phyloP scores from a whole-genome alignment of 2,888 invertebrate genomes.

The Plagodis dolabraria region DNA sequence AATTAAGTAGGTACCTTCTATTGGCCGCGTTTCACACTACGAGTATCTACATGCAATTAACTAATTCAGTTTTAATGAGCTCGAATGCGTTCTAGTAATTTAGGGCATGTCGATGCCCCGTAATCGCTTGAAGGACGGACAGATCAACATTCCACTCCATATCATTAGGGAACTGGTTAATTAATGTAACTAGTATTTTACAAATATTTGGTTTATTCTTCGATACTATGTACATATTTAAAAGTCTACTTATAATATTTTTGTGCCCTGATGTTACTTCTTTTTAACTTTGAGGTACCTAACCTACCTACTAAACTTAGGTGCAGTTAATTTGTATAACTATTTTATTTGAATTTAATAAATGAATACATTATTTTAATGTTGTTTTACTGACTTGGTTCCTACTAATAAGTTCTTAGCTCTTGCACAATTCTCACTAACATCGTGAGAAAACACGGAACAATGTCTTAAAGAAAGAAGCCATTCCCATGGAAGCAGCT shows the following conservation, averaged over 20 bases:
- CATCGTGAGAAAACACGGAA: conserved; percentile 72
- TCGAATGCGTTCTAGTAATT: conserved; percentile 61
- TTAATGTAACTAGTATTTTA: conserved; percentile 1
- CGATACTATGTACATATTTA: too few species aligned
- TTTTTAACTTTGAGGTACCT: too few species aligned
- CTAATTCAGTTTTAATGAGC: conserved; percentile 68
- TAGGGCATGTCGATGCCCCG: conserved; percentile 66
- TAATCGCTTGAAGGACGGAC: conserved; percentile 76
- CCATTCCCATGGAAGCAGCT: conserved; percentile 70
- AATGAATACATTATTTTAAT: too few species aligned
- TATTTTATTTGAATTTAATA: too few species aligned
- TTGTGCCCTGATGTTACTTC: too few species aligned
- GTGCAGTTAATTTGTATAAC: too few species aligned
- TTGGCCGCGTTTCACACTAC: conserved; percentile 4
- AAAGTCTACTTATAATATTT: too few species aligned
- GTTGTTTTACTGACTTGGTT: too few species aligned
- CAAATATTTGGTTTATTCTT: neutral
- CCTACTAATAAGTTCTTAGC: conserved; percentile 26
- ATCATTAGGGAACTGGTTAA: conserved; percentile 33
- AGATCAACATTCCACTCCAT: conserved; percentile 40
- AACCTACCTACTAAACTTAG: too few species aligned
- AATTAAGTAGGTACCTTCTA: too few species aligned
- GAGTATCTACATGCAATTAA: conserved; percentile 17
- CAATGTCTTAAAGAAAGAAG: conserved; percentile 64
- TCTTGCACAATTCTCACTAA: conserved; percentile 53